phyloP scores from a whole-genome alignment of 2,888 invertebrate genomes.

The Phanerotoma sp. region DNA sequence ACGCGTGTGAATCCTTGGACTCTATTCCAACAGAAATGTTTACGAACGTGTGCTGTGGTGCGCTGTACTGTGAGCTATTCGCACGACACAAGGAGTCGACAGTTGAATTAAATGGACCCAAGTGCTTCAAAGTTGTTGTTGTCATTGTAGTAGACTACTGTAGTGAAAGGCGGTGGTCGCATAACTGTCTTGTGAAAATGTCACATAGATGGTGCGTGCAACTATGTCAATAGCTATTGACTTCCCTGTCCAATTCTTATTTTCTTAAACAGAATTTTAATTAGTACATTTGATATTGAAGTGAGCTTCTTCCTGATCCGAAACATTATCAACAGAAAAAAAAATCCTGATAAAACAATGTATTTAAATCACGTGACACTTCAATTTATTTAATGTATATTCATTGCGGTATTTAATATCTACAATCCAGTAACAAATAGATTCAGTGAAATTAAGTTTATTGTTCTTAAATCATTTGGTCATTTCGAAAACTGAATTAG shows the following conservation, averaged over 20 bases:
- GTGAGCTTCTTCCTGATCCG: no score
- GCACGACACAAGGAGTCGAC: constrained; percentile 11
- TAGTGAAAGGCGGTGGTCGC: constrained; percentile 39
- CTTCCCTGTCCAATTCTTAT: neutral
- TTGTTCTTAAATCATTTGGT: no score
- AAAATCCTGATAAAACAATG: no score
- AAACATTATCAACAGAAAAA: no score
- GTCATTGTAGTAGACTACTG: no score
- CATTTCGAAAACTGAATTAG: no score
- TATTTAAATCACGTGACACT: no score
- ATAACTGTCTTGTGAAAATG: constrained; percentile 35
- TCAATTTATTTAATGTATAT: no score
- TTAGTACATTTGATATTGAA: neutral
- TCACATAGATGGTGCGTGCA: constrained; percentile 30
- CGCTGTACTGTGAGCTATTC: neutral
- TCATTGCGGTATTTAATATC: no score
- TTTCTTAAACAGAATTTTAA: neutral
- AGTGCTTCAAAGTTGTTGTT: constrained; percentile 1
- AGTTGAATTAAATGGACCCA: constrained; percentile 26
- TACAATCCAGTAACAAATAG: no score
- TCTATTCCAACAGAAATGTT: constrained; percentile 35
- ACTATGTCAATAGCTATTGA: neutral
- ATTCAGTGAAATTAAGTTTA: no score
- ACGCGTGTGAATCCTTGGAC: constrained; percentile 37
- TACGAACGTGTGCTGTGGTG: constrained; percentile 6